Evolutionary conservation across 2,888 invertebrate genomes (phyloP).

Genomic region (Nematopogon swammerdamellus): DNA sequence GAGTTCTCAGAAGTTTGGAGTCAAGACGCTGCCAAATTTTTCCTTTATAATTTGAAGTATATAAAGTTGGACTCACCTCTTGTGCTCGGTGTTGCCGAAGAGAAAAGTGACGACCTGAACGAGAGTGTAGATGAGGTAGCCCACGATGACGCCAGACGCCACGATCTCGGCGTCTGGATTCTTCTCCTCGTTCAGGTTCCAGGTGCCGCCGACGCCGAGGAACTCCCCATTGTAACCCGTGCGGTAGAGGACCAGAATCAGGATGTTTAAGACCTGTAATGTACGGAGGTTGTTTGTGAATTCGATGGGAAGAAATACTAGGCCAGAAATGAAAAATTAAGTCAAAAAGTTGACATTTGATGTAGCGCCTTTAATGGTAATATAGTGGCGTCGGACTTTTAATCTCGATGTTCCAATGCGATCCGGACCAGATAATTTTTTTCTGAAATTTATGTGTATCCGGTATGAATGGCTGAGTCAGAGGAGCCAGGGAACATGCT

Average conservation of each 20-base stretch:
- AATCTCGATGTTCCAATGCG: too few relatives aligned
- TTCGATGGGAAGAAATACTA: too few relatives aligned
- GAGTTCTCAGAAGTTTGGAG: too few relatives aligned
- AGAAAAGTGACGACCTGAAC: constrained; percentile 72
- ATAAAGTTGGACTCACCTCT: constrained; percentile 46
- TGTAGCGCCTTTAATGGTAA: neutral
- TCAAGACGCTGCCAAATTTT: too few relatives aligned
- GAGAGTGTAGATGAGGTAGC: constrained; percentile 80
- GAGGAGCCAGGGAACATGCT: too few relatives aligned
- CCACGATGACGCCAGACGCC: constrained; percentile 83
- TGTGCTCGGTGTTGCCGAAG: constrained; percentile 75
- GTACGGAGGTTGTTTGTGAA: too few relatives aligned
- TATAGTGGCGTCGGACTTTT: too few relatives aligned
- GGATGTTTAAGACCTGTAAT: constrained; percentile 74
- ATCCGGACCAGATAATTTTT: too few relatives aligned
- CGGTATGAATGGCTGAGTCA: too few relatives aligned
- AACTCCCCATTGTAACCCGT: constrained; percentile 81
- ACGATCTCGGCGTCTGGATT: constrained; percentile 85
- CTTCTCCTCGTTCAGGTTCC: constrained; percentile 88
- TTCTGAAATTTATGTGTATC: too few relatives aligned
- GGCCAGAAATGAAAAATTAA: too few relatives aligned
- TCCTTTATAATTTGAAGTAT: too few relatives aligned
- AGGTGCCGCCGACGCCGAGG: constrained; percentile 83
- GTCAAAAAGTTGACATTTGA: neutral
- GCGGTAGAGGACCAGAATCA: constrained; percentile 76